Base-by-base conservation (phyloP, 2,113 vertebrate species). In the Catharus bicknelli region DNA sequence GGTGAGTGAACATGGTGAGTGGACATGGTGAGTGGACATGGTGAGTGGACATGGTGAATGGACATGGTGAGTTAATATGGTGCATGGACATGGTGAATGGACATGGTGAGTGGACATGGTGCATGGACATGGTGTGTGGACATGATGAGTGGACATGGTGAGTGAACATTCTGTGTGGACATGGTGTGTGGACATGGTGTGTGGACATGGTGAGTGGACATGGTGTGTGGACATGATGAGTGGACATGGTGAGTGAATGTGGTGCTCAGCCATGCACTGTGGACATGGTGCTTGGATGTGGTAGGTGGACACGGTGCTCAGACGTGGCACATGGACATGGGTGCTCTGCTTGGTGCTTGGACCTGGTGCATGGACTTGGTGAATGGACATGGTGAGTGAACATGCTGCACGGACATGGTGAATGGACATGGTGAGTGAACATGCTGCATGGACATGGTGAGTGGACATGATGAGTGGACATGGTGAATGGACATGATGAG, bases 311-410 rank as follows among this genome's bases (percentile, higher is more conserved):
- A 47, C 9, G 11, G 63, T 55, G 68, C 54, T 43, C 3, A 25
- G 17, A 7, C 0, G 1, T 7, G 25, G 19, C n/a, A n/a, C 25
- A 3, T 3, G n/a, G n/a, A 9, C 54, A 6, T 5, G 9, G 45
- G 25, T 20, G 66, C n/a, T 68, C 45, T 36, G 66, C 66, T 68
- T 9, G 66, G 67, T 69, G 48, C 34, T 27, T 48, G 47, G 47
- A 48, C 47, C 13, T 48, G 47, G 7, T 48, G 47, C 7, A 4
- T 48, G 47, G 47, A 48, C 22, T 13, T 48, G 47, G 18, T 45
- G 43, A 5, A 3, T 45, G 43, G 18, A 45, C 43, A 19, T 45
- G 43, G 9, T 45, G 43, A 18, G 16, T 43, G 43, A 17, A 43
- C 17, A 16, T 43, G 43, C 5, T 43, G 43, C 16, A 16, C 18